phyloP scores from a whole-genome alignment of 2,888 invertebrate genomes.

The Sicus ferrugineus region DNA sequence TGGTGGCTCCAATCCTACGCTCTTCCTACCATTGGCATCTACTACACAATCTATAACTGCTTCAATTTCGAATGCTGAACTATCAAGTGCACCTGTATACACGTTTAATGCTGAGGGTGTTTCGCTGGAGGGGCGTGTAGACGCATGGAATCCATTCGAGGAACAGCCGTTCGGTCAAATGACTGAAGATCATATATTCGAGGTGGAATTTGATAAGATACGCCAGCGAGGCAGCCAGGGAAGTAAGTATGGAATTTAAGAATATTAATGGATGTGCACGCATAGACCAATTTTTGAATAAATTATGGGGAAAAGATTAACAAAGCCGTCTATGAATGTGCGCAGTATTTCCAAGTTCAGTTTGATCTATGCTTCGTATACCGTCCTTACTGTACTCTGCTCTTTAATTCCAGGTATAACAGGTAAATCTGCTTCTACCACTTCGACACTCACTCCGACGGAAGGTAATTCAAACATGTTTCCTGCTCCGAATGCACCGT shows the following conservation, averaged over 20 bases:
- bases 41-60: constrained; percentile 45
- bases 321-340: too few relatives aligned
- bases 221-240: constrained; percentile 77
- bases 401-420: constrained; percentile 57
- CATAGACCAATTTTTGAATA: not conserved
- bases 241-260: constrained; percentile 68
- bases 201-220: constrained; percentile 84
- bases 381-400: constrained; percentile 5
- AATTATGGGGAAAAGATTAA: not conserved
- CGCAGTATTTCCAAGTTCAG: not conserved
- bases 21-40: constrained; percentile 49
- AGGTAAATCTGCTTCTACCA: constrained; percentile 62
- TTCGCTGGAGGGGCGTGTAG: constrained; percentile 62
- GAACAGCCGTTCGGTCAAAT: constrained; percentile 77
- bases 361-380: not conserved
- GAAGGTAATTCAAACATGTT: constrained; percentile 47
- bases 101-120: constrained; percentile 43
- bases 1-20: constrained; percentile 58
- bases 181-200: constrained; percentile 83
- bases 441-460: constrained; percentile 61
- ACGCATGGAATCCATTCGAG: constrained; percentile 87
- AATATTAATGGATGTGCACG: not conserved
- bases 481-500: constrained; percentile 20
- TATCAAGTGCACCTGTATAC: constrained; percentile 50
- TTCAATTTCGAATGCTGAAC: constrained; percentile 60